These are phyloP conservation scores for Lepus timidus DNA, from an alignment of 2,113 vertebrate genomes.

Conservation along the genomic window DNA sequence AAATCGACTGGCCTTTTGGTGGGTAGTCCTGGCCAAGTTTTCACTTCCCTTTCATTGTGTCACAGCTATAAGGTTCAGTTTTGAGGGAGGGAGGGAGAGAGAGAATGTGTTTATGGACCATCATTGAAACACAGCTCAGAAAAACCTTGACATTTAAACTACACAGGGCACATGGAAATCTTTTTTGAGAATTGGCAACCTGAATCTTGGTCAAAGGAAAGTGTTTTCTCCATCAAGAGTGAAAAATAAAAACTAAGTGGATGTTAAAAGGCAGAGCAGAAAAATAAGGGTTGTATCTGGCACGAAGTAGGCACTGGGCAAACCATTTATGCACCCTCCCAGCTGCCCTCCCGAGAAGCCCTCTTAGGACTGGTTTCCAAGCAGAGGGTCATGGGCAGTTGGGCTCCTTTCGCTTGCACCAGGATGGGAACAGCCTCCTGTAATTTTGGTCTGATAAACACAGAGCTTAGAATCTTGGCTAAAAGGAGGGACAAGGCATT, in stretches of 20 bases:
- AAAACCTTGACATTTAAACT: slow-evolving; percentile 63
- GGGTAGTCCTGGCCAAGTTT: slow-evolving; percentile 63
- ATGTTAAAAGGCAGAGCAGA: slow-evolving; percentile 15
- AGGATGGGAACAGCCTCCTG: slow-evolving; percentile 30
- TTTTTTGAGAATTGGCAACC: neutral
- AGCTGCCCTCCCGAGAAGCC: neutral
- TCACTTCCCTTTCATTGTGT: slow-evolving; percentile 57
- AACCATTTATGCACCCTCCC: neutral
- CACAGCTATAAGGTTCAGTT: slow-evolving; percentile 37
- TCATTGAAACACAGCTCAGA: slow-evolving; percentile 57
- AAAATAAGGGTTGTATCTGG: neutral
- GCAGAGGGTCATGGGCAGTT: neutral
- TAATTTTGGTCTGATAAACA: slow-evolving; percentile 72
- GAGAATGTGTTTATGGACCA: neutral
- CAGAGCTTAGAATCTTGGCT: slow-evolving; percentile 44
- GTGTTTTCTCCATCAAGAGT: slow-evolving; percentile 31
- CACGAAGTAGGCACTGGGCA: neutral
- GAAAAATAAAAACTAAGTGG: slow-evolving; percentile 20
- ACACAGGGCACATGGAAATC: neutral
- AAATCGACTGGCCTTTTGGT: slow-evolving; percentile 65
- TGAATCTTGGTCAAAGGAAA: slow-evolving; percentile 48
- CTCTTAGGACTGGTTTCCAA: neutral
- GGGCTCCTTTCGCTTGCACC: neutral
- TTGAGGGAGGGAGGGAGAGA: neutral
- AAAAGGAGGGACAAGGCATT: neutral